Evolutionary conservation across 2,113 vertebrate genomes (phyloP).

Genomic region (Macquaria ambigua): DNA sequence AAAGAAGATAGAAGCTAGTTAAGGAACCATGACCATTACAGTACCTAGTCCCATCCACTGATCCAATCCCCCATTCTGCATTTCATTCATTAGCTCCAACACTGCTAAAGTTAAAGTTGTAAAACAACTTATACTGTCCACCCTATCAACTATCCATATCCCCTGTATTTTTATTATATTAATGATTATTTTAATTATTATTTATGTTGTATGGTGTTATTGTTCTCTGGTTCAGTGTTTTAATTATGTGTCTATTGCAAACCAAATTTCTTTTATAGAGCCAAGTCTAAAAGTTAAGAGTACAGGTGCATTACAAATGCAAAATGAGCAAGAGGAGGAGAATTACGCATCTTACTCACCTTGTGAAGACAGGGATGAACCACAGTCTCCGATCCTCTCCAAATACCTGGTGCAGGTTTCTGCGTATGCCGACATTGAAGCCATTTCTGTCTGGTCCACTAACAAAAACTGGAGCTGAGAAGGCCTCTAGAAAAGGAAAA

Average conservation of each 20-base stretch:
- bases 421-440: slow-evolving; percentile 91
- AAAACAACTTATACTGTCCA: not conserved
- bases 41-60: not conserved
- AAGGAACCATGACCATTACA: slow-evolving; percentile 18
- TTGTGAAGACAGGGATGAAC: slow-evolving; percentile 93
- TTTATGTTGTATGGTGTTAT: not conserved
- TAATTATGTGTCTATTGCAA: not conserved
- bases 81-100: slow-evolving; percentile 21
- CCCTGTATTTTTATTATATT: not conserved
- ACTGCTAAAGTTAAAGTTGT: not conserved
- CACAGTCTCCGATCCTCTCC: slow-evolving; percentile 93
- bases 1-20: slow-evolving; percentile 33
- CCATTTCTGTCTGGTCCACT: slow-evolving; percentile 94
- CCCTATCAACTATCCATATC: not conserved
- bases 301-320: not conserved
- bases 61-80: slow-evolving; percentile 3
- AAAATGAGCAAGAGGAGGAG: not conserved
- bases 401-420: slow-evolving; percentile 95
- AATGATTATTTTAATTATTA: not conserved
- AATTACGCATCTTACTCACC: slow-evolving; percentile 81
- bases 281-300: not conserved
- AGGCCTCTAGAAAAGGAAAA: slow-evolving; percentile 89
- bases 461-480: slow-evolving; percentile 93
- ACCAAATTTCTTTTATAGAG: not conserved
- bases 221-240: not conserved